phyloP scores from a whole-genome alignment of 2,797 vertebrate species.

The Mus minutoides region DNA sequence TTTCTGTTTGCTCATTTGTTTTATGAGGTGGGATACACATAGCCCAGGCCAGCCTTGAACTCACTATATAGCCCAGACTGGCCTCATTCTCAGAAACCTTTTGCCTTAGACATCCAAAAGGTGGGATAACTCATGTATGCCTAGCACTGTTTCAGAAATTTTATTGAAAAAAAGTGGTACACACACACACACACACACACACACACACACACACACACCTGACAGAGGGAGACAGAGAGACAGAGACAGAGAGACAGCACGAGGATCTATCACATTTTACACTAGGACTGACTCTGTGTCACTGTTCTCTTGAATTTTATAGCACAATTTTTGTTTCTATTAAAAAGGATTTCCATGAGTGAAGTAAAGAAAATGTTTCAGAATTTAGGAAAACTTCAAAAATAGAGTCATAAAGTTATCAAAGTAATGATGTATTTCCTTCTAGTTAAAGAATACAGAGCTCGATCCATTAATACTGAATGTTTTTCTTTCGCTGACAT shows the following conservation, averaged over 20 bases:
- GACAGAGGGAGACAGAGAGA: background rate
- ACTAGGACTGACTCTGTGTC: background rate
- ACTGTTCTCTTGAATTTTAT: background rate
- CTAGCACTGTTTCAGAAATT: background rate
- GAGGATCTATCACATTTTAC: background rate
- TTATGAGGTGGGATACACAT: background rate
- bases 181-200: background rate
- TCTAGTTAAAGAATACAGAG: constrained; percentile 64
- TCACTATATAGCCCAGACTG: background rate
- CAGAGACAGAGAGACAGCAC: too few species aligned
- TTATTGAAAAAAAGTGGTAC: background rate
- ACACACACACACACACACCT: background rate
- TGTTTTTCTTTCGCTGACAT: constrained; percentile 63
- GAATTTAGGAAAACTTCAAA: constrained; percentile 49
- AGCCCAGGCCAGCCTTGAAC: background rate
- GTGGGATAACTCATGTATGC: background rate
- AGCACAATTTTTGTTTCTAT: constrained; percentile 4
- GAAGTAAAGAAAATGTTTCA: constrained; percentile 51
- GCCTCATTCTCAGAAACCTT: background rate
- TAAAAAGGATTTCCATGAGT: constrained; percentile 28
- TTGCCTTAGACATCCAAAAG: background rate
- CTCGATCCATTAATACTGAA: constrained; percentile 51
- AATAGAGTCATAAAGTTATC: constrained; percentile 19
- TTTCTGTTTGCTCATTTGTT: background rate
- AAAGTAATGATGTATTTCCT: constrained; percentile 55